Evolutionary conservation across 2,888 invertebrate species (phyloP).

Genomic region (Lagria hirta): DNA sequence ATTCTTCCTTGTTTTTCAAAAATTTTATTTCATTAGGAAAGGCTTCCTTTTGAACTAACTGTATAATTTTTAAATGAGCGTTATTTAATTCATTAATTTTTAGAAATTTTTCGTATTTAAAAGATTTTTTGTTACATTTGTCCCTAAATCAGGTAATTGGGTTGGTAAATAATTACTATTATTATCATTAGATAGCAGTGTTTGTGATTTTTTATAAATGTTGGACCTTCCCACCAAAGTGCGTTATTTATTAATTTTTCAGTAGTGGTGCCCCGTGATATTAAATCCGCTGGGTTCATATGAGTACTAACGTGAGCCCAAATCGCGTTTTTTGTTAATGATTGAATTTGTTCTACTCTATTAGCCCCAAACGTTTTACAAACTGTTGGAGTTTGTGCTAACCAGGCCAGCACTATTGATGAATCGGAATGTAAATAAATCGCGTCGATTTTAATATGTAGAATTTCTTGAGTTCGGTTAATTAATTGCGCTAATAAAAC

Average conservation of each 20-base stretch:
- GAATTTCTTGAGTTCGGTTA: conserved; percentile 6
- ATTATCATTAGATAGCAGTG: no score
- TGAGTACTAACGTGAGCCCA: conserved; percentile 22
- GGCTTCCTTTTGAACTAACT: no score
- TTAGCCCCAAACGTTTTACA: conserved; percentile 28
- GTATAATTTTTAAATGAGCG: no score
- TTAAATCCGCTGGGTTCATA: conserved; percentile 23
- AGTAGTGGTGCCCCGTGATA: conserved; percentile 18
- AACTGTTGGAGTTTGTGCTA: conserved; percentile 15
- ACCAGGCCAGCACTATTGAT: conserved; percentile 28
- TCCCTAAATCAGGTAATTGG: no score
- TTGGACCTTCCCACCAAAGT: conserved; percentile 22
- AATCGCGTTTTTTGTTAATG: neutral
- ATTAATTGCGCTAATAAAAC: conserved; percentile 27
- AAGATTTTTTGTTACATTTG: no score
- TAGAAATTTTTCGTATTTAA: no score
- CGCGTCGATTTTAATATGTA: conserved; percentile 12
- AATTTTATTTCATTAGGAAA: no score
- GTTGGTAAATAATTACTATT: no score
- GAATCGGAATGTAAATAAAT: conserved; percentile 33
- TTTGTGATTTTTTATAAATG: neutral
- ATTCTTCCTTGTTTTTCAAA: no score
- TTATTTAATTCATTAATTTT: no score
- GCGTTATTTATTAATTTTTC: neutral
- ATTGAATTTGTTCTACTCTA: conserved; percentile 25